These are phyloP conservation scores for Pontoporia blainvillei DNA, from an alignment of 2,113 vertebrate species.

Conservation along the genomic window DNA sequence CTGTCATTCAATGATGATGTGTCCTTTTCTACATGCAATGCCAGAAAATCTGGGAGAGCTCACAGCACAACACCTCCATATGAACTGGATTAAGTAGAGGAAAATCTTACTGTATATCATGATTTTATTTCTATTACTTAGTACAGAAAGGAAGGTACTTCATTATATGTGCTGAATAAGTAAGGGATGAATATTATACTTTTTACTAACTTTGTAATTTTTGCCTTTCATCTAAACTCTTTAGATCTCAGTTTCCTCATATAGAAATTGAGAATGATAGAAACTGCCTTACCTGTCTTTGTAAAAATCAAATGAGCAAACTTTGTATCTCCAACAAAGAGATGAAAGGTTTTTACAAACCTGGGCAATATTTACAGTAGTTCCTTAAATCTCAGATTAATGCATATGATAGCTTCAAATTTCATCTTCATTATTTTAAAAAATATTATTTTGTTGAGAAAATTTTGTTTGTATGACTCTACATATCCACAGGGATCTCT, in stretches of 20 bases:
- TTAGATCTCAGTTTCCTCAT: not conserved
- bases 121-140: not conserved
- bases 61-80: not conserved
- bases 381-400: not conserved
- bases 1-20: slow-evolving; percentile 23
- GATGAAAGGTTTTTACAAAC: not conserved
- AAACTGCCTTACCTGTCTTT: not conserved
- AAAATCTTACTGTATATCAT: not conserved
- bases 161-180: not conserved
- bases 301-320: not conserved
- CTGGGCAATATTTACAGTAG: not conserved
- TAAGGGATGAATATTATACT: not conserved
- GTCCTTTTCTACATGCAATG: not conserved
- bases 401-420: not conserved
- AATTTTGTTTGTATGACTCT: not conserved
- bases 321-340: not conserved
- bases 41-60: not conserved
- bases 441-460: not conserved
- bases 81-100: not conserved
- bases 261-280: not conserved
- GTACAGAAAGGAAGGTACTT: not conserved
- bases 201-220: not conserved
- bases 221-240: not conserved
- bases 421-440: not conserved
- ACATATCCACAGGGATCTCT: not conserved